Percentiles rank a stretch among this genome's conserved stretches.
These are phyloP conservation scores for Oligia fasciuncula DNA, from an alignment of 2,888 invertebrate species.

Conservation along the genomic window DNA sequence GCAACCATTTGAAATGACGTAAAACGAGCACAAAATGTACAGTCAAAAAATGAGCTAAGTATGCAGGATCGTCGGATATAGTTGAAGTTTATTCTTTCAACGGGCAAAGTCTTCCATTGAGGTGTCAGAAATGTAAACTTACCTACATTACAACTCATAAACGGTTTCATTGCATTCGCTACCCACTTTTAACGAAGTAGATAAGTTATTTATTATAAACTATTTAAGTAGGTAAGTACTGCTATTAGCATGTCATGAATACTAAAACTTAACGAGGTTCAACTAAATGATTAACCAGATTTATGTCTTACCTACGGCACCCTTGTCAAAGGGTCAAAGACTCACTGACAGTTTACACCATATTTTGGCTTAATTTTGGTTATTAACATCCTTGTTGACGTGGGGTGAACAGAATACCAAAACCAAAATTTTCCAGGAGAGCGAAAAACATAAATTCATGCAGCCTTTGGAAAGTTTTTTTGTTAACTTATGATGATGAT, in stretches of 20 bases:
- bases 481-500: too few species aligned
- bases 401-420: background rate
- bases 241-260: background rate
- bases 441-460: background rate
- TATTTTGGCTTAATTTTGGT: background rate
- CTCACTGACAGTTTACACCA: background rate
- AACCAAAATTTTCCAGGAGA: background rate
- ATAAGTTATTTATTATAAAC: too few species aligned
- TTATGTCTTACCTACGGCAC: background rate
- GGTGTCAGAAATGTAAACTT: too few species aligned
- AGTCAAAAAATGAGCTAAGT: too few species aligned
- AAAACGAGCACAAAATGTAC: background rate
- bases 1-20: too few species aligned
- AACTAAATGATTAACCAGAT: background rate
- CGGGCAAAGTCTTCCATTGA: too few species aligned
- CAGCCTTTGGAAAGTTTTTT: too few species aligned
- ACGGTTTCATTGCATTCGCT: too few species aligned
- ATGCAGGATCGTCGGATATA: too few species aligned
- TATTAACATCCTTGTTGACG: background rate
- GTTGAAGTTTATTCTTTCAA: too few species aligned
- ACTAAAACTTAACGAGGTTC: background rate
- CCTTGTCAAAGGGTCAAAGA: background rate
- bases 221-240: background rate
- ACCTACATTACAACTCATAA: too few species aligned
- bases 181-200: too few species aligned